Conservation (phyloP, 2,113 vertebrate species). For the Lontra canadensis region DNA sequence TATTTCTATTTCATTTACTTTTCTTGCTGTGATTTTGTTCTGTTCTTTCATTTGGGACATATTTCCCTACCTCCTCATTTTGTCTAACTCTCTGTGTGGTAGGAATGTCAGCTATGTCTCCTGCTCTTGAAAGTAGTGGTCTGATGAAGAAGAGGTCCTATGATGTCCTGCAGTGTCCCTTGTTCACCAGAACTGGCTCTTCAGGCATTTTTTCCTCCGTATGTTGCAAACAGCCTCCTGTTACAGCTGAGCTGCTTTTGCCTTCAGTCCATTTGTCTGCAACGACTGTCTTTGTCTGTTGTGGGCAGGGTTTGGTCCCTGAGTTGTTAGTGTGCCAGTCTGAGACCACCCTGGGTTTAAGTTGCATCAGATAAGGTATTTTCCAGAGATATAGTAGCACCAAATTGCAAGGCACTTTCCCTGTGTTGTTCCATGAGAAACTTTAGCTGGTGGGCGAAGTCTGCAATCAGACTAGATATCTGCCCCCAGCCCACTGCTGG, state of each 20-base stretch:
- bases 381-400: background rate
- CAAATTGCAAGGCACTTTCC: background rate
- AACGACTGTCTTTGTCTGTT: background rate
- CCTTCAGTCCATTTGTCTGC: background rate
- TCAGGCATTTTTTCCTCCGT: background rate
- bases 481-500: background rate
- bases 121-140: background rate
- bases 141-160: background rate
- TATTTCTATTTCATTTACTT: background rate
- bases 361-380: background rate
- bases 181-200: background rate
- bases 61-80: background rate
- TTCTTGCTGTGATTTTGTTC: background rate
- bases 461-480: background rate
- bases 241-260: background rate
- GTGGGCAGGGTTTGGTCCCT: background rate
- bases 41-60: background rate
- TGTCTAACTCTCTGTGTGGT: background rate
- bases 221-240: background rate
- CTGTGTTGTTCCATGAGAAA: background rate
- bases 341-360: background rate
- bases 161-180: background rate
- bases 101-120: background rate
- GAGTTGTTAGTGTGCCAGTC: background rate
- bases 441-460: background rate